Percentiles rank a stretch among this genome's conserved stretches.
phyloP scores from a whole-genome alignment of 1,140 invertebrate genomes.

The Notospermus geniculatus region DNA sequence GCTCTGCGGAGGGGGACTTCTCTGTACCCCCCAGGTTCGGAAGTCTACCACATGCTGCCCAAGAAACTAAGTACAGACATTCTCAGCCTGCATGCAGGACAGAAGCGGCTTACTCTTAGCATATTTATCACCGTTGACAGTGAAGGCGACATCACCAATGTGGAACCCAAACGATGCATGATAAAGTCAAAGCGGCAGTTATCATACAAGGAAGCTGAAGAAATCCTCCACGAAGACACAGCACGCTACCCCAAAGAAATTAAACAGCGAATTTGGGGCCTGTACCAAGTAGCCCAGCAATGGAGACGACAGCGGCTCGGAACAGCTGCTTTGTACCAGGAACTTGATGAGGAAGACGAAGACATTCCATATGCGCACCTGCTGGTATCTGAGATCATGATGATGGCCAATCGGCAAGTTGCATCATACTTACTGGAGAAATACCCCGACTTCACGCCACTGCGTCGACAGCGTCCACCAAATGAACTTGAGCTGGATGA shows the following conservation, averaged over 20 bases:
- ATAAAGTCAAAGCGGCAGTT: constrained; percentile 29
- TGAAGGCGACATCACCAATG: constrained; percentile 17
- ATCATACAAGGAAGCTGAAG: constrained; percentile 21
- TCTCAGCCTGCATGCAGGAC: constrained; percentile 49
- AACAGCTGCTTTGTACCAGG: constrained; percentile 21
- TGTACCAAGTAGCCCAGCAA: constrained; percentile 22
- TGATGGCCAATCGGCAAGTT: constrained; percentile 29
- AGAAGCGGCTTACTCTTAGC: constrained; percentile 43
- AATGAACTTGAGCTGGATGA: constrained; percentile 20
- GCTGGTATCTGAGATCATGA: constrained; percentile 41
- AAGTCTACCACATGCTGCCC: constrained; percentile 53
- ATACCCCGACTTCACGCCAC: constrained; percentile 13
- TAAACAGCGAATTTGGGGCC: constrained; percentile 9
- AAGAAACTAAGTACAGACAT: constrained; percentile 46
- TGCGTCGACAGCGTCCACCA: constrained; percentile 27
- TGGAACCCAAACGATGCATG: constrained; percentile 27
- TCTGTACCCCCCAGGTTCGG: constrained; percentile 29
- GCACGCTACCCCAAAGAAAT: constrained; percentile 12
- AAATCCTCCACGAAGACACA: constrained; percentile 13
- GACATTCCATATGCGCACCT: constrained; percentile 33
- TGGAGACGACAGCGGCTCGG: constrained; percentile 8
- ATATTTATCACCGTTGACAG: constrained; percentile 38
- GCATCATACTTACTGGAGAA: constrained; percentile 21
- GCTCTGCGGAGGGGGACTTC: constrained; percentile 38
- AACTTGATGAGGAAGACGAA: constrained; percentile 23